A percentile compares a stretch with the other conserved stretches of the same genome.
These are phyloP conservation scores for Gonatopus flavifemur DNA, from an alignment of 1,140 invertebrate species.

Conservation along the genomic window DNA sequence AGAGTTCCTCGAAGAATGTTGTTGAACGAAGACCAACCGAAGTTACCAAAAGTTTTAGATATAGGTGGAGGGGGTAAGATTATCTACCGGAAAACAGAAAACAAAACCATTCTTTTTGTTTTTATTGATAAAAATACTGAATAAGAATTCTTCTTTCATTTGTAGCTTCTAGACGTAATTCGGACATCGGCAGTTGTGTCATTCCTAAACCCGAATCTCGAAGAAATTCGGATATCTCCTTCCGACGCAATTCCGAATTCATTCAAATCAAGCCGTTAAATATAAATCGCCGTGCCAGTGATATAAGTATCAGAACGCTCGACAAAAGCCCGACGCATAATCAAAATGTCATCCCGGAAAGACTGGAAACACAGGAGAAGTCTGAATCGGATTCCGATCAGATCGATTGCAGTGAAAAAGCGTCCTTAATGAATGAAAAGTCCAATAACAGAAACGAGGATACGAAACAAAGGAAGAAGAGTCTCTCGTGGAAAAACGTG, in stretches of 20 bases:
- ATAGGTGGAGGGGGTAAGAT: slow-evolving; percentile 40
- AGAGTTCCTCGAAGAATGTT: slow-evolving; percentile 42
- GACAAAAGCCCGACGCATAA: slow-evolving; percentile 47
- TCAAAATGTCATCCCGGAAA: slow-evolving; percentile 32
- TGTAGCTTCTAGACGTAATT: slow-evolving; percentile 43
- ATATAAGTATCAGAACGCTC: slow-evolving; percentile 45
- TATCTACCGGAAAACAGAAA: background rate
- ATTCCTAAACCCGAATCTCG: slow-evolving; percentile 35
- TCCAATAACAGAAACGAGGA: slow-evolving; percentile 34
- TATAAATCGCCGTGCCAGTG: slow-evolving; percentile 45
- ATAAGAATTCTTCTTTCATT: background rate
- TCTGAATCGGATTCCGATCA: slow-evolving; percentile 52
- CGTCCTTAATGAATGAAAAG: slow-evolving; percentile 44
- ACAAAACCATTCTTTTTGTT: background rate
- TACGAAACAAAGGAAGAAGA: slow-evolving; percentile 44
- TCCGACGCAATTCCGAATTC: slow-evolving; percentile 42
- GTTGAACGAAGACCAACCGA: slow-evolving; percentile 26
- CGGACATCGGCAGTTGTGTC: slow-evolving; percentile 38
- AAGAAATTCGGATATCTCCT: slow-evolving; percentile 43
- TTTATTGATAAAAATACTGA: background rate
- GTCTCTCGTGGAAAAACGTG: slow-evolving; percentile 48
- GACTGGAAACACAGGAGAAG: slow-evolving; percentile 39
- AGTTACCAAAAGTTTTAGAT: slow-evolving; percentile 43
- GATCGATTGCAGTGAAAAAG: slow-evolving; percentile 48
- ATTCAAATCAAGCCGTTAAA: slow-evolving; percentile 39